Evolutionary conservation across 2,888 invertebrate species (phyloP).

Genomic region (Digitonthophagus gazella): DNA sequence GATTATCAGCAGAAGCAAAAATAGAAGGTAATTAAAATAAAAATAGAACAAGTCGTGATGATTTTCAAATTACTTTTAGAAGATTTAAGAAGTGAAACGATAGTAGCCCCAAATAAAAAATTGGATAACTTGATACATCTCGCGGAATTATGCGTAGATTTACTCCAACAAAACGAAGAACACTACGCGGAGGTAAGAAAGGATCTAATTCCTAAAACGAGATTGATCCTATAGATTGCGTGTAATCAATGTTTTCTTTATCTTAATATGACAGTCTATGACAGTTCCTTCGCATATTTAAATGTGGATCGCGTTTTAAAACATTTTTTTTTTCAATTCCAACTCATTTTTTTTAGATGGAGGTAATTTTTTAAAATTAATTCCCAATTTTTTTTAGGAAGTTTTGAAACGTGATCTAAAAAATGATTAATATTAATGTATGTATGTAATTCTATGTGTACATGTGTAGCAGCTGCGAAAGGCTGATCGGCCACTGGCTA

Average conservation of each 20-base stretch:
- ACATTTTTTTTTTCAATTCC: neutral
- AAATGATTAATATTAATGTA: constrained; percentile 40
- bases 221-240: constrained; percentile 13
- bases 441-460: constrained; percentile 52
- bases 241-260: constrained; percentile 17
- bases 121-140: constrained; percentile 95
- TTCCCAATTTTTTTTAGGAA: neutral
- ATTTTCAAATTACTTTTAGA: constrained; percentile 55
- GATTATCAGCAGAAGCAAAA: constrained; percentile 94
- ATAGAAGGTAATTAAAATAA: constrained; percentile 76
- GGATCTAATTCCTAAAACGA: neutral
- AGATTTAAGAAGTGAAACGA: constrained; percentile 77
- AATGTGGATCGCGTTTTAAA: neutral
- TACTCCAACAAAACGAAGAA: constrained; percentile 98
- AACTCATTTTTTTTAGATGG: neutral
- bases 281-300: neutral
- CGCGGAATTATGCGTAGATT: constrained; percentile 96
- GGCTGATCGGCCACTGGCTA: constrained; percentile 50
- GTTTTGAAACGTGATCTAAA: neutral
- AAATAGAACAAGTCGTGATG: neutral
- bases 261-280: constrained; percentile 19
- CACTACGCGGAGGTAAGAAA: constrained; percentile 95
- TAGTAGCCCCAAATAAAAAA: constrained; percentile 83
- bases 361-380: neutral
- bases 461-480: constrained; percentile 52